Conservation (phyloP, 2,888 invertebrate genomes). For the Chaetogeoica ovagalla region DNA sequence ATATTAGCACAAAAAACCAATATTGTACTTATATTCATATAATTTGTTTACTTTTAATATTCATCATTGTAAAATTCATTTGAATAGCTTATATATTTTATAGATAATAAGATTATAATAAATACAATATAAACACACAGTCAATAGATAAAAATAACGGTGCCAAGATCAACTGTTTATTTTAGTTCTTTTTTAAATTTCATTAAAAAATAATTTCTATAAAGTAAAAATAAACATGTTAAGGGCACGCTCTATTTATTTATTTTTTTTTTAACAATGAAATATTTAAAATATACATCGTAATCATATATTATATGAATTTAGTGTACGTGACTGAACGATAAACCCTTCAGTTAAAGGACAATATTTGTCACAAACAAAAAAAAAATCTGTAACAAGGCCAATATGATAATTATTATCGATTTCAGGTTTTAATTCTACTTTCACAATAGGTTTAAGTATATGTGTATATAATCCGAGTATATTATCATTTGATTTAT, state of each 20-base stretch:
- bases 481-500: constrained; percentile 27
- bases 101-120: background rate
- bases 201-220: background rate
- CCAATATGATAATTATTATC: constrained; percentile 43
- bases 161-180: constrained; percentile 28
- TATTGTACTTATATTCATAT: background rate
- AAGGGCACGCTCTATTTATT: constrained; percentile 29
- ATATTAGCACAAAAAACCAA: background rate
- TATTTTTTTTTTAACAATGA: constrained; percentile 25
- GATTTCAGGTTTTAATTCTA: constrained; percentile 48
- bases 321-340: constrained; percentile 44
- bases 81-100: background rate
- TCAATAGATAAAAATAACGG: background rate
- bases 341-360: constrained; percentile 47
- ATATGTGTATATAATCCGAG: background rate
- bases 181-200: constrained; percentile 8
- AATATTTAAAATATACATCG: constrained; percentile 17
- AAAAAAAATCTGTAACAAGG: constrained; percentile 46
- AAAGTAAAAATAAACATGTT: constrained; percentile 32
- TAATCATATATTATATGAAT: constrained; percentile 3
- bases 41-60: background rate
- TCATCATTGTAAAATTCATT: too few relatives aligned
- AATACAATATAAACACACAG: constrained; percentile 4
- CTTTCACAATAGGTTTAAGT: constrained; percentile 32
- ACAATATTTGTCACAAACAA: constrained; percentile 47